Evolutionary conservation across 2,797 vertebrate species (phyloP).

Genomic region (Buphagus erythrorhynchus): DNA sequence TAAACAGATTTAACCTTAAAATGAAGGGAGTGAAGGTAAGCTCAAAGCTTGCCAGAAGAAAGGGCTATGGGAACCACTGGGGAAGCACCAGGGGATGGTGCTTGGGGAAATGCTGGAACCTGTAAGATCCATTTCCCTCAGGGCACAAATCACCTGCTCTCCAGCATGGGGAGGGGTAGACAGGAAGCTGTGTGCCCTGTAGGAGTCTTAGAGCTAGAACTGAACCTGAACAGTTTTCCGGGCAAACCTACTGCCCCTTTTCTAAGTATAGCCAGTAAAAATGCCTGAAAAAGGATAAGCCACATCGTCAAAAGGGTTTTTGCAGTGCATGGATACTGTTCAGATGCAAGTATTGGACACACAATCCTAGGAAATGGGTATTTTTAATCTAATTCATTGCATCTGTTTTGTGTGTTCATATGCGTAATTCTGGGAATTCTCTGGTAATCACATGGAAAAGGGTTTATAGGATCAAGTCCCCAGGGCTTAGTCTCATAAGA

Average conservation of each 20-base stretch:
- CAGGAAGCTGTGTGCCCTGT: not conserved
- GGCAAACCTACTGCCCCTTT: not conserved
- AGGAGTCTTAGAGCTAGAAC: not conserved
- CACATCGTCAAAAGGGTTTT: not conserved
- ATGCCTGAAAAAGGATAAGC: not conserved
- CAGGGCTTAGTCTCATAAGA: constrained; percentile 9
- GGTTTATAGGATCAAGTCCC: constrained; percentile 46
- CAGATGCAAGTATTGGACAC: not conserved
- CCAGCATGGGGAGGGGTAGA: not conserved
- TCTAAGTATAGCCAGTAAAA: not conserved
- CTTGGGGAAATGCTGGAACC: not conserved
- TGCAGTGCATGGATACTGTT: not conserved
- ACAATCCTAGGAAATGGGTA: not conserved
- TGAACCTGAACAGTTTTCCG: not conserved
- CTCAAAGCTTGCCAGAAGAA: not conserved
- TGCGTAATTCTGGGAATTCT: not conserved
- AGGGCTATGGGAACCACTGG: not conserved
- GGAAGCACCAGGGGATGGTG: not conserved
- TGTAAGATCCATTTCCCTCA: not conserved
- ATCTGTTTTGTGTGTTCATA: not conserved
- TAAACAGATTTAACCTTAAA: not conserved
- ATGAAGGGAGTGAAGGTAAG: not conserved
- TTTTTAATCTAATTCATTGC: not conserved
- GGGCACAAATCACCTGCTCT: not conserved
- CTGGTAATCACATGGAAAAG: constrained; percentile 12